A percentile compares a stretch with the other conserved stretches of the same genome.
phyloP scores from a whole-genome alignment of 1,140 invertebrate genomes.

The Ylistrum balloti region DNA sequence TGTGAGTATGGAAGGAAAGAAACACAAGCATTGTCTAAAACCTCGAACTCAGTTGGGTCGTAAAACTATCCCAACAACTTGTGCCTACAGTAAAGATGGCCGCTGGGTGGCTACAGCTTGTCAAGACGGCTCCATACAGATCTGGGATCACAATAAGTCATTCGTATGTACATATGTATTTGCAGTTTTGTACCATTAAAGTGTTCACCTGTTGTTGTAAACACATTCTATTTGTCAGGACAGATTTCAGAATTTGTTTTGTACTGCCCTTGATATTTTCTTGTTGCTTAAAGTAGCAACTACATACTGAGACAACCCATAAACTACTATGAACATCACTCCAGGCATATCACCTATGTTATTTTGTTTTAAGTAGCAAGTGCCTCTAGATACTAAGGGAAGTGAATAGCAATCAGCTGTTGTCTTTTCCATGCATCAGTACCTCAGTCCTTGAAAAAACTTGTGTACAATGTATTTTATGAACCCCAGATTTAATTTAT shows the following conservation, averaged over 20 bases:
- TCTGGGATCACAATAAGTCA: constrained; percentile 95
- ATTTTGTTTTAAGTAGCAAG: no score
- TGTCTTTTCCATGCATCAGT: no score
- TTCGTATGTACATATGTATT: constrained; percentile 83
- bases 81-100: constrained; percentile 87
- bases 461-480: no score
- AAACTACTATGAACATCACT: background rate
- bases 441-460: no score
- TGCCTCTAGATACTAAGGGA: no score
- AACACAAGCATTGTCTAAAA: constrained; percentile 94
- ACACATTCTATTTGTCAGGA: background rate
- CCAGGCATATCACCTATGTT: background rate
- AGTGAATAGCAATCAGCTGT: no score
- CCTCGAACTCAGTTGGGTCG: constrained; percentile 93
- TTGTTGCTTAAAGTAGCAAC: background rate
- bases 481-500: no score
- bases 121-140: constrained; percentile 97
- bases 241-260: background rate
- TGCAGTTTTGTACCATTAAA: background rate
- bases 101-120: constrained; percentile 95
- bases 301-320: background rate
- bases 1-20: constrained; percentile 87
- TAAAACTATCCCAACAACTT: constrained; percentile 92
- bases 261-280: no score
- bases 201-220: no score